These are phyloP conservation scores for Loriculus beryllinus DNA, from an alignment of 2,797 vertebrate genomes.

Conservation along the genomic window DNA sequence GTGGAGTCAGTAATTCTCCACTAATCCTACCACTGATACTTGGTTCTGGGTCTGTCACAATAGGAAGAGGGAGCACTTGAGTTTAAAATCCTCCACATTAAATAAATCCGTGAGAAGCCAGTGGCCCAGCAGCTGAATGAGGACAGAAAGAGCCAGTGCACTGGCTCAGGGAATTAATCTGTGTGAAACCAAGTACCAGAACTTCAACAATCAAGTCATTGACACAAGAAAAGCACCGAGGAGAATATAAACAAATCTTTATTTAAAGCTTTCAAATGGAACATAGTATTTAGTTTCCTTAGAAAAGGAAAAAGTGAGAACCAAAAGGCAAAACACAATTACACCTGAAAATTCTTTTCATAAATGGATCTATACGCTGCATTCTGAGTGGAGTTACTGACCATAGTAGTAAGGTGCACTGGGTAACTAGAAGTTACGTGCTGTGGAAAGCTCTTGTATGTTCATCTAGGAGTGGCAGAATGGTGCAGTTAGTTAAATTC, in stretches of 20 bases:
- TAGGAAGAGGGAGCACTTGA: neutral
- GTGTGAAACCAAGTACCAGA: neutral
- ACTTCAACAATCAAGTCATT: neutral
- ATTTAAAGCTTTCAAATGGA: slow-evolving; percentile 52
- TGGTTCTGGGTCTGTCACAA: neutral
- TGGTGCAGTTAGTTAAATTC: neutral
- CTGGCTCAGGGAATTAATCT: neutral
- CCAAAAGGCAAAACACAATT: neutral
- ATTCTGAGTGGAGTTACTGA: neutral
- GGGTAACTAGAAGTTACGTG: neutral
- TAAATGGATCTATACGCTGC: neutral
- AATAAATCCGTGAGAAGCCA: neutral
- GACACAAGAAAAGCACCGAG: neutral
- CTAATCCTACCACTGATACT: neutral
- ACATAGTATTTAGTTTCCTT: neutral
- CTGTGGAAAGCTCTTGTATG: rapidly evolving
- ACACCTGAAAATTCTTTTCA: neutral
- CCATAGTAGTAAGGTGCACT: rapidly evolving
- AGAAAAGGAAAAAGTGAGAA: neutral
- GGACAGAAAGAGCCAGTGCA: neutral
- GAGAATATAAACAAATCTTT: slow-evolving; percentile 24
- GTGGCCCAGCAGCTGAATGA: neutral
- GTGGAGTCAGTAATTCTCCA: neutral
- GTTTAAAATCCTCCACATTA: neutral
- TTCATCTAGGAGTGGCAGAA: neutral